A percentile compares a stretch with the other conserved stretches of the same genome.
Conservation (phyloP, 2,113 vertebrate genomes). For the Cebus imitator region DNA sequence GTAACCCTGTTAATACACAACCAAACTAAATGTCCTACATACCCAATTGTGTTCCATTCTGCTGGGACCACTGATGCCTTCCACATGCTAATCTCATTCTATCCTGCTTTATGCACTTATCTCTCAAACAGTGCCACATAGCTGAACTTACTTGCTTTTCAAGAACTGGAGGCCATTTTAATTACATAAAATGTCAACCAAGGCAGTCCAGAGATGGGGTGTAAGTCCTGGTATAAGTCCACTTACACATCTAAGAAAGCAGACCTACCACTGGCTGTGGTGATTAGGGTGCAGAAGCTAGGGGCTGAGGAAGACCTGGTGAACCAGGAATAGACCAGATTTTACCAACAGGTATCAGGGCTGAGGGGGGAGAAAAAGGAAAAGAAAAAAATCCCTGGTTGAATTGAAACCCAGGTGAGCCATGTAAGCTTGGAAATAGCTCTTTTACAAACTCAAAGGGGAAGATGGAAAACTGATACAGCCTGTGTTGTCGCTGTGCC, state of each 20-base stretch:
- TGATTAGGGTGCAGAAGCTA: not conserved
- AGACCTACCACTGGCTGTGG: not conserved
- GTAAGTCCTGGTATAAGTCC: too few relatives aligned
- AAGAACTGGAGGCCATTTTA: not conserved
- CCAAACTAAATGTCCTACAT: not conserved
- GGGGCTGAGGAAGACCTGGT: slow-evolving; percentile 29
- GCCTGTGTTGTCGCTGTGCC: slow-evolving; percentile 77
- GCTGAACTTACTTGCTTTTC: not conserved
- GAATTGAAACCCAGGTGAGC: slow-evolving; percentile 74
- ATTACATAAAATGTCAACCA: not conserved
- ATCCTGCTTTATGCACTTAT: not conserved
- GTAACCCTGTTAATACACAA: not conserved
- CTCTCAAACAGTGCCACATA: not conserved
- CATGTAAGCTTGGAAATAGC: slow-evolving; percentile 77
- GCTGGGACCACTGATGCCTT: not conserved
- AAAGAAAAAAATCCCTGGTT: slow-evolving; percentile 60
- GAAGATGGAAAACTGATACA: slow-evolving; percentile 62
- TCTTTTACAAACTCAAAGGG: slow-evolving; percentile 73
- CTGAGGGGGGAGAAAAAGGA: slow-evolving; percentile 56
- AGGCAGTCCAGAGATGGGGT: not conserved
- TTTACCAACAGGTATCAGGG: slow-evolving; percentile 61
- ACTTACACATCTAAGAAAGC: not conserved
- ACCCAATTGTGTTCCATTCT: not conserved
- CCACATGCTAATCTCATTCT: not conserved
- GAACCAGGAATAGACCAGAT: slow-evolving; percentile 58